Evolutionary conservation across 2,888 invertebrate species (phyloP).

Genomic region (Chirona hameri): DNA sequence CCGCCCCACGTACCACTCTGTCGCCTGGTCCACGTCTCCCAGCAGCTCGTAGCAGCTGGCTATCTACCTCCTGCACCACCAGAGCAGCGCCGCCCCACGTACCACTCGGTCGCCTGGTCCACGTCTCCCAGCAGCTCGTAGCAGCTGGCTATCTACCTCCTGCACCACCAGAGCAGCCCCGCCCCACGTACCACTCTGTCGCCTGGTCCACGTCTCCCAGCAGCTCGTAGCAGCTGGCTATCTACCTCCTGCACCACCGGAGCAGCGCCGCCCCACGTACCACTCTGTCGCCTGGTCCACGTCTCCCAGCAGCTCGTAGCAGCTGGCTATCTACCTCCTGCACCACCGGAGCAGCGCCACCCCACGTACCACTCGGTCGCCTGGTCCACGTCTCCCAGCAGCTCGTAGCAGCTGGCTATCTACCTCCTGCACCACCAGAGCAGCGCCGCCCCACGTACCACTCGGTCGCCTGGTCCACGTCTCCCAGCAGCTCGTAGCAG

Average conservation of each 20-base stretch:
- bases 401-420: slow-evolving; percentile 71
- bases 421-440: slow-evolving; percentile 44
- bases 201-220: slow-evolving; percentile 57
- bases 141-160: slow-evolving; percentile 69
- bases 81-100: slow-evolving; percentile 42
- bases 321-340: slow-evolving; percentile 65
- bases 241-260: slow-evolving; percentile 49
- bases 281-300: slow-evolving; percentile 55
- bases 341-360: too few relatives aligned
- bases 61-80: slow-evolving; percentile 54
- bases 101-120: slow-evolving; percentile 55
- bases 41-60: slow-evolving; percentile 70
- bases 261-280: slow-evolving; percentile 44
- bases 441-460: not conserved
- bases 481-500: too few relatives aligned
- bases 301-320: slow-evolving; percentile 66
- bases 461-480: too few relatives aligned
- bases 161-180: too few relatives aligned
- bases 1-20: slow-evolving; percentile 50
- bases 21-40: slow-evolving; percentile 55
- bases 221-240: slow-evolving; percentile 71
- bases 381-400: slow-evolving; percentile 56
- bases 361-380: slow-evolving; percentile 53
- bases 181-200: slow-evolving; percentile 51
- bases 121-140: slow-evolving; percentile 63